A percentile compares a stretch with the other conserved stretches of the same genome.
Evolutionary conservation across 2,113 vertebrate genomes (phyloP).

Genomic region (Heptranchias perlo): DNA sequence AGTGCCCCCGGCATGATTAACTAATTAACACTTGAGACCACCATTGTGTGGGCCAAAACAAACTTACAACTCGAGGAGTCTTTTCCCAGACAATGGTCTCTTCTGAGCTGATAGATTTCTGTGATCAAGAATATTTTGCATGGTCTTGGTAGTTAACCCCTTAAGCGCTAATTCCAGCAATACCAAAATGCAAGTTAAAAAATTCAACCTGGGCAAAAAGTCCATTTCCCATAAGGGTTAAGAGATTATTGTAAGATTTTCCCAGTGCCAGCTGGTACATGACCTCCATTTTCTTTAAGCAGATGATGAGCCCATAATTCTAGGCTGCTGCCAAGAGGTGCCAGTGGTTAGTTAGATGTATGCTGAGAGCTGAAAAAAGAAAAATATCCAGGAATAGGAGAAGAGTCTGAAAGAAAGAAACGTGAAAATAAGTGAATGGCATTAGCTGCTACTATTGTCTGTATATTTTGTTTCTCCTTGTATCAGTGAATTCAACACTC

Average conservation of each 20-base stretch:
- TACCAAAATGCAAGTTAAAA: not conserved
- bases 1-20: not conserved
- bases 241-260: not conserved
- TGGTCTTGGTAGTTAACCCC: not conserved
- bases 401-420: not conserved
- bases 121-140: not conserved
- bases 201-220: not conserved
- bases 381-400: not conserved
- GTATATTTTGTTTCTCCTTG: not conserved
- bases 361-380: too few relatives aligned
- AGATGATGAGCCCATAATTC: not conserved
- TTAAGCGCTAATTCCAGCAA: not conserved
- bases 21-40: not conserved
- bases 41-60: not conserved
- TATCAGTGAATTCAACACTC: not conserved
- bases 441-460: not conserved
- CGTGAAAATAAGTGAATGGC: not conserved
- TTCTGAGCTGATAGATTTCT: not conserved
- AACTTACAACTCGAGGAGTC: not conserved
- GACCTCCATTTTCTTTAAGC: not conserved
- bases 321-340: not conserved
- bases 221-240: not conserved
- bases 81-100: not conserved
- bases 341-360: too few relatives aligned
- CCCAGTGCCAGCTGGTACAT: not conserved